A percentile compares a stretch with the other conserved stretches of the same genome.
Evolutionary conservation across 2,113 vertebrate species (phyloP).

Genomic region (Spilogale gracilis): DNA sequence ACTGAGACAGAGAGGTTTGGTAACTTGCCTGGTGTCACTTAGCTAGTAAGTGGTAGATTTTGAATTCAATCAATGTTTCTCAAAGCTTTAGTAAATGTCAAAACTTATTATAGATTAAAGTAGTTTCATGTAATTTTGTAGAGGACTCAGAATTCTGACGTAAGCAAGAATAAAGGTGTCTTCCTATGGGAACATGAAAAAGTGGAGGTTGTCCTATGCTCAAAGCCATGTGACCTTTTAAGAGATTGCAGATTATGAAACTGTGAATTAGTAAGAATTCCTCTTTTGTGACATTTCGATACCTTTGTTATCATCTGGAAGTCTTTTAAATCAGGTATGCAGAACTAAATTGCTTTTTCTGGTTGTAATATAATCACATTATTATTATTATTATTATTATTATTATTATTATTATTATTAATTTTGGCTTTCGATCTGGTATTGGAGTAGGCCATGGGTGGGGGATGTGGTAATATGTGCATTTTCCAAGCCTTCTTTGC

Average conservation of each 20-base stretch:
- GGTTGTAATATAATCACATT: not conserved
- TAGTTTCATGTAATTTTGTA: constrained; percentile 23
- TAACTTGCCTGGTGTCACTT: constrained; percentile 32
- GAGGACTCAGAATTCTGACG: constrained; percentile 40
- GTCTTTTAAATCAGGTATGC: constrained; percentile 6
- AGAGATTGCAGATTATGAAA: not conserved
- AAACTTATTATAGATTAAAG: not conserved
- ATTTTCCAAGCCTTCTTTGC: not conserved
- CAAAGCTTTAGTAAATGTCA: constrained; percentile 53
- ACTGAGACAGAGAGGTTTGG: not conserved
- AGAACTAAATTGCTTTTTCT: not conserved
- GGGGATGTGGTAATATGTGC: not conserved
- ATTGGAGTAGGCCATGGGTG: no score
- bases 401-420: not conserved
- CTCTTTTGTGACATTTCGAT: not conserved
- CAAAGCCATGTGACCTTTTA: not conserved
- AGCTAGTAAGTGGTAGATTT: constrained; percentile 46
- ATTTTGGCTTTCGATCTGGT: constrained; percentile 19
- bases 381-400: not conserved
- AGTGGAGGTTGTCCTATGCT: not conserved
- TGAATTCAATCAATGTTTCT: constrained; percentile 51
- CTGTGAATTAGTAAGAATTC: constrained; percentile 1
- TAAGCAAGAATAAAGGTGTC: constrained; percentile 43
- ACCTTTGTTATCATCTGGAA: not conserved
- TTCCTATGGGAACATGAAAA: constrained; percentile 18